These are phyloP conservation scores for Callaeas wilsoni DNA, from an alignment of 2,113 vertebrate genomes.

Conservation along the genomic window DNA sequence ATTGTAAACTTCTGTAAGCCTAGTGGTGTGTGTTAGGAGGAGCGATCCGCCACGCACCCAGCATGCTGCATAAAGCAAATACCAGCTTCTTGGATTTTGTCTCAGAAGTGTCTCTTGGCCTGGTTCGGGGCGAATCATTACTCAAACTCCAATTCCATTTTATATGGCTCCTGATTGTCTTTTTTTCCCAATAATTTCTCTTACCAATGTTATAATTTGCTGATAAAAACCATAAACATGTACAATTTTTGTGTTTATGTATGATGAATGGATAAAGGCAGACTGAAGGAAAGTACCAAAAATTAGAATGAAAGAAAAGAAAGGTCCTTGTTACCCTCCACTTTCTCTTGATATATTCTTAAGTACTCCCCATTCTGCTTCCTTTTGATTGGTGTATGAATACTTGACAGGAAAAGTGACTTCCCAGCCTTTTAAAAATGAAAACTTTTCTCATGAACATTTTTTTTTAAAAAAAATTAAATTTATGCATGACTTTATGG, in stretches of 20 bases:
- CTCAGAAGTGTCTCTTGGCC: no score
- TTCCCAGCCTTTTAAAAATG: not conserved
- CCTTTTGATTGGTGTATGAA: not conserved
- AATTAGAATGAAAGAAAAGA: constrained; percentile 95
- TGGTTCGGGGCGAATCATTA: no score
- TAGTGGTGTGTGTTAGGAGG: no score
- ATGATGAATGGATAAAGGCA: constrained; percentile 92
- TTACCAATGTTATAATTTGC: not conserved
- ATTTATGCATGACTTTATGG: not conserved
- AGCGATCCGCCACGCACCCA: no score
- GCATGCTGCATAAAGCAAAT: no score
- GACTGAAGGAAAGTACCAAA: constrained; percentile 87
- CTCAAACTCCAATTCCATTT: not conserved
- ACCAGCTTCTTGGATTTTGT: no score
- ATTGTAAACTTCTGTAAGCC: no score
- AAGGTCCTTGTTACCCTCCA: constrained; percentile 33
- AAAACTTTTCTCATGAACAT: not conserved
- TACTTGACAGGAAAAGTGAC: not conserved
- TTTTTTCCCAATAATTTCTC: not conserved
- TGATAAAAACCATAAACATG: not conserved
- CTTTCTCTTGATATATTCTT: not conserved
- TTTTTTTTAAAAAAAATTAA: not conserved
- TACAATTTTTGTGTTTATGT: constrained; percentile 70
- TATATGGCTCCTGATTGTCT: not conserved
- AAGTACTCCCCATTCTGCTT: not conserved